phyloP scores from a whole-genome alignment of 2,888 invertebrate genomes.

The Sesia apiformis region DNA sequence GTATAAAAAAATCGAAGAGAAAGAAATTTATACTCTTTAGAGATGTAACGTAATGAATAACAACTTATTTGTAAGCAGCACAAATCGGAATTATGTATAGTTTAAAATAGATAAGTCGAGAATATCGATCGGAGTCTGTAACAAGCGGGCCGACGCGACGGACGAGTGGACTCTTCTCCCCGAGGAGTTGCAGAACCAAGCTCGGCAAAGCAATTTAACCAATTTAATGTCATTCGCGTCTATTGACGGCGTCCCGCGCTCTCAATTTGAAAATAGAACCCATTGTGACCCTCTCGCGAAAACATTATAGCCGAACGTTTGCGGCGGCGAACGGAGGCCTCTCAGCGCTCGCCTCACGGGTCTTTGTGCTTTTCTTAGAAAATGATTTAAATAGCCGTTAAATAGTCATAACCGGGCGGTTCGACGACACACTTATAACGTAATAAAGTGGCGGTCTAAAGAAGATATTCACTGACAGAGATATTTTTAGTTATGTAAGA shows the following conservation, averaged over 20 bases:
- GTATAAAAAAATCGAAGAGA: too few relatives aligned
- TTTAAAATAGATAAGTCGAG: constrained; percentile 29
- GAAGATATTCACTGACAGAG: constrained; percentile 27
- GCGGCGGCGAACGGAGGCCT: background rate
- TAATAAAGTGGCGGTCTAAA: constrained; percentile 38
- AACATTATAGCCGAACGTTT: constrained; percentile 15
- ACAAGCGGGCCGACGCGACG: constrained; percentile 17
- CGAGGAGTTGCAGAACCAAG: constrained; percentile 51
- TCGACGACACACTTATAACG: constrained; percentile 50
- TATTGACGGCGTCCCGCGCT: constrained; percentile 62
- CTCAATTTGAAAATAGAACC: constrained; percentile 67
- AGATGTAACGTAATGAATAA: too few relatives aligned
- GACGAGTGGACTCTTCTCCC: constrained; percentile 42
- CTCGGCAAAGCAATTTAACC: constrained; percentile 67
- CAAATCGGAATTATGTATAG: constrained; percentile 3
- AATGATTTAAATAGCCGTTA: constrained; percentile 45
- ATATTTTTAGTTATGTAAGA: constrained; percentile 7
- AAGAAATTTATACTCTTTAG: too few relatives aligned
- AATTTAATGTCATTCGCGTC: constrained; percentile 69
- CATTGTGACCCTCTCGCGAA: constrained; percentile 51
- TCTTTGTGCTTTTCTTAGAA: constrained; percentile 31
- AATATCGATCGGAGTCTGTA: constrained; percentile 30
- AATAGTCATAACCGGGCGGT: constrained; percentile 38
- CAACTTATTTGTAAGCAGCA: too few relatives aligned
- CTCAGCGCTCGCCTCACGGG: constrained; percentile 6